Conservation (phyloP, 2,797 vertebrate genomes). For the Lacerta viridis region DNA sequence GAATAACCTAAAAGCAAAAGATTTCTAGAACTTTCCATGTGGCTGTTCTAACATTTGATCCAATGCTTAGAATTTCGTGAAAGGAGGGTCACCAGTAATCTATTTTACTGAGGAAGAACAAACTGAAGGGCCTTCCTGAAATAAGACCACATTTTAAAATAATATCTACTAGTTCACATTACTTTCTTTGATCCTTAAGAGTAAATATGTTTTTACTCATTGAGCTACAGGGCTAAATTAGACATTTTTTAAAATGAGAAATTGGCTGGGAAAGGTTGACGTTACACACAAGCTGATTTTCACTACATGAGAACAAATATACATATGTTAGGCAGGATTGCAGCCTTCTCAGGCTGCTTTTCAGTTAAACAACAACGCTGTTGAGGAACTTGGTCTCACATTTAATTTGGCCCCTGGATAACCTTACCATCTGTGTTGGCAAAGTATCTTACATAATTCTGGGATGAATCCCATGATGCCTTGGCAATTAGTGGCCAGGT, state of each 20-base stretch:
- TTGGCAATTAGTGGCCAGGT: slow-evolving; percentile 31
- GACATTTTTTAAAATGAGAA: not conserved
- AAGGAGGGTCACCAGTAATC: not conserved
- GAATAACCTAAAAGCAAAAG: not conserved
- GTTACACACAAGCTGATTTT: not conserved
- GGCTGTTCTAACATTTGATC: not conserved
- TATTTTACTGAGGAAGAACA: slow-evolving; percentile 8
- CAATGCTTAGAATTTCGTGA: not conserved
- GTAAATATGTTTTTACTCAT: not conserved
- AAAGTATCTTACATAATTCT: slow-evolving; percentile 13
- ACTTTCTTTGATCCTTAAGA: not conserved
- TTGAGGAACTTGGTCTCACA: not conserved
- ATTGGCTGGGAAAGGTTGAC: not conserved
- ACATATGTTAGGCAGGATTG: not conserved
- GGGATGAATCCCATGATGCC: slow-evolving; percentile 20
- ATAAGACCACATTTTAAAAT: not conserved
- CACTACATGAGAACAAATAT: not conserved
- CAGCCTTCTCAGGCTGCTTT: not conserved
- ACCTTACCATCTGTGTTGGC: slow-evolving; percentile 39
- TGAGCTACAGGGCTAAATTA: not conserved
- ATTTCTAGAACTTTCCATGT: not conserved
- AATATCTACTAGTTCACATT: not conserved
- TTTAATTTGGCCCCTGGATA: slow-evolving; percentile 15
- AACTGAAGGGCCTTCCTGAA: slow-evolving; percentile 1
- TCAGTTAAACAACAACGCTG: not conserved